A percentile compares a stretch with the other conserved stretches of the same genome.
These are phyloP conservation scores for Pseudorhiza aurosa DNA, from an alignment of 30 jellyfish, hydroid and myxozoan genomes.

Conservation along the genomic window DNA sequence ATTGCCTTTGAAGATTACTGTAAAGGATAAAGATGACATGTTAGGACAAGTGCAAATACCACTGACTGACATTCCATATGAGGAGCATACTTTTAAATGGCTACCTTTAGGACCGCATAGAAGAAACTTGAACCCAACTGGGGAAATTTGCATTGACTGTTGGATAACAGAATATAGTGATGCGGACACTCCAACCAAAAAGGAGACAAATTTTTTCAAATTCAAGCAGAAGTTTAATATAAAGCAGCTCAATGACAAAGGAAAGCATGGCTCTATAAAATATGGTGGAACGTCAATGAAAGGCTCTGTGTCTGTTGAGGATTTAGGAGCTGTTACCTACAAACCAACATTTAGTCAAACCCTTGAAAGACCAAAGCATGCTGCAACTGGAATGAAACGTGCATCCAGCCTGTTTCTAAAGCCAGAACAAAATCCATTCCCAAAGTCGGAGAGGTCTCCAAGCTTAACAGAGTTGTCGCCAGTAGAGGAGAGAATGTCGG, in stretches of 20 bases:
- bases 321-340: conserved; percentile 50
- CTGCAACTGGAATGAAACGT: conserved; percentile 19
- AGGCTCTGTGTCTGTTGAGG: conserved; percentile 93
- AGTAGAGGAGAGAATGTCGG: conserved; percentile 29
- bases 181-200: conserved; percentile 26
- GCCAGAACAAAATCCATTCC: not conserved
- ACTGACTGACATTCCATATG: conserved; percentile 81
- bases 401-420: conserved; percentile 48
- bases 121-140: conserved; percentile 72
- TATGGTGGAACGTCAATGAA: conserved; percentile 73
- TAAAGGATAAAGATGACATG: conserved; percentile 90
- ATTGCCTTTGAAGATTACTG: conserved; percentile 75
- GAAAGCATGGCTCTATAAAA: conserved; percentile 53
- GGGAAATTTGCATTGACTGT: conserved; percentile 90
- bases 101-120: conserved; percentile 89
- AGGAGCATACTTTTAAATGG: conserved; percentile 92
- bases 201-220: conserved; percentile 45
- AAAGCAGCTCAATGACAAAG: conserved; percentile 39
- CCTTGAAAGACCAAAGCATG: conserved; percentile 19
- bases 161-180: conserved; percentile 88
- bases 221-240: conserved; percentile 51
- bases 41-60: conserved; percentile 88
- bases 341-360: conserved; percentile 33
- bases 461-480: conserved; percentile 12
- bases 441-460: conserved; percentile 26